Conservation (phyloP, 2,113 vertebrate species). For the Opisthocomus hoazin region DNA sequence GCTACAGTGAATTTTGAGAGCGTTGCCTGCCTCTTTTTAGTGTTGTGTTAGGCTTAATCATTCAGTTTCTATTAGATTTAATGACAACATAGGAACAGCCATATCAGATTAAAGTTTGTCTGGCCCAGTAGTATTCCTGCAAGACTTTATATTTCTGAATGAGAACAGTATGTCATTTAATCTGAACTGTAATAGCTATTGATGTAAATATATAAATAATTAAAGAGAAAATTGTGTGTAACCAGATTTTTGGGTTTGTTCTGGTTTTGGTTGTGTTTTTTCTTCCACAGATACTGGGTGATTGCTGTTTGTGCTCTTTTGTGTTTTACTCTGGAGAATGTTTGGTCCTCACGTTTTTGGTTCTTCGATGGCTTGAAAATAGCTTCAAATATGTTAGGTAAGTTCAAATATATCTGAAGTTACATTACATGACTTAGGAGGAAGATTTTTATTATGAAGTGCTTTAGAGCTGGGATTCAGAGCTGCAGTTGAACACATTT, state of each 20-base stretch:
- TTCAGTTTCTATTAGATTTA: fast-evolving
- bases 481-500: neutral
- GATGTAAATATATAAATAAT: neutral
- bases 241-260: neutral
- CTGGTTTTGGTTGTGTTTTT: neutral
- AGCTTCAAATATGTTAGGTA: constrained; percentile 70
- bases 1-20: neutral
- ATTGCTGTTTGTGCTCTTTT: constrained; percentile 85
- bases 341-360: constrained; percentile 80
- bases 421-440: neutral
- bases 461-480: neutral
- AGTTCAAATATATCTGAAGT: neutral
- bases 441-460: neutral
- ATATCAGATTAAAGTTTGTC: neutral
- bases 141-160: neutral
- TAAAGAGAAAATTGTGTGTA: neutral
- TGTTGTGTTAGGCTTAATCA: neutral
- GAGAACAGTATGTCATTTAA: neutral
- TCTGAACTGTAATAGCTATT: neutral
- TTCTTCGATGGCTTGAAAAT: constrained; percentile 81
- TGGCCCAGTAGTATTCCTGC: neutral
- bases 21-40: neutral
- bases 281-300: constrained; percentile 77
- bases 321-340: constrained; percentile 78
- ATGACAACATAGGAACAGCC: neutral